Percentiles rank a stretch among this genome's conserved stretches.
Evolutionary conservation across 53 echinoderm and acorn worm species (phyloP).

Genomic region (Hippasteria phrygiana): DNA sequence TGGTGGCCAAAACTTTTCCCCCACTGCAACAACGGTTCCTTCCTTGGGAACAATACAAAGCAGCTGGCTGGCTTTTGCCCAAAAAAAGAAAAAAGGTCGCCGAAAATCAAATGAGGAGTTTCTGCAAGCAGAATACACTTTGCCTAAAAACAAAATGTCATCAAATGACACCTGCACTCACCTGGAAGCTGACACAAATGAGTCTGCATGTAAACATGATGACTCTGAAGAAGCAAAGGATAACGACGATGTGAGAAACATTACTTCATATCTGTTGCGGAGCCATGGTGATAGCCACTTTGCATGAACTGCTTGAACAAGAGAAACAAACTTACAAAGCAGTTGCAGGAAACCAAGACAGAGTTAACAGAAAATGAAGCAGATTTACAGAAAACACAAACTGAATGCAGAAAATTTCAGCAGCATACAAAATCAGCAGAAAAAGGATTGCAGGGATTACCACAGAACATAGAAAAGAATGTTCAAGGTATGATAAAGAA

Average conservation of each 20-base stretch:
- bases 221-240: background rate
- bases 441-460: background rate
- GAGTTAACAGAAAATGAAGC: too few species aligned
- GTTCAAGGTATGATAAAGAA: conserved; percentile 9
- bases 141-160: too few species aligned
- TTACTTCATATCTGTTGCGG: conserved; percentile 7
- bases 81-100: background rate
- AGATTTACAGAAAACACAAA: too few species aligned
- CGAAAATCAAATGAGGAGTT: too few species aligned
- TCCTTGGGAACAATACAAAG: background rate
- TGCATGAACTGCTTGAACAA: conserved; percentile 69
- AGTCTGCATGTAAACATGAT: background rate
- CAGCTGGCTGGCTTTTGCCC: background rate
- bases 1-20: conserved; percentile 11
- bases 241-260: background rate
- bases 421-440: background rate
- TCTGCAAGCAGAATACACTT: too few species aligned
- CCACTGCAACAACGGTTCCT: background rate
- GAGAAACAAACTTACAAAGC: background rate
- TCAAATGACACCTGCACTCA: too few species aligned
- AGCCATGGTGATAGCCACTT: conserved; percentile 39
- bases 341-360: background rate
- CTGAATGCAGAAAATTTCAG: background rate
- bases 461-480: background rate
- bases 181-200: background rate